Conservation (phyloP, 1,140 invertebrate genomes). For the Drosophila ohnishii region DNA sequence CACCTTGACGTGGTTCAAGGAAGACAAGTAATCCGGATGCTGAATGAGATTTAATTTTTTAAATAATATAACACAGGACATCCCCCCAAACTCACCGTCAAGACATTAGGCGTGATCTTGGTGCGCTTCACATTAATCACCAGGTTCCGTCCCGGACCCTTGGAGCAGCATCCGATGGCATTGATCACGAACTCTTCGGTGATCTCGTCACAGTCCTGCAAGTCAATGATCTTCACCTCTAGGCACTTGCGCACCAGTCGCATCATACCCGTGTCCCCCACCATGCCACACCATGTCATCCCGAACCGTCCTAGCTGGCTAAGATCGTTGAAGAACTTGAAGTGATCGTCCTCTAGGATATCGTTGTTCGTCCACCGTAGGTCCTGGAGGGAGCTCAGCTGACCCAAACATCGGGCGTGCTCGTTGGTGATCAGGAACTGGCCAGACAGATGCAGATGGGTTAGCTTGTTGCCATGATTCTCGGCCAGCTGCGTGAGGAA, state of each 20-base stretch:
- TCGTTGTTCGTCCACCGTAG: constrained; percentile 60
- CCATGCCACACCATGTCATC: constrained; percentile 38
- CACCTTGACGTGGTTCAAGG: constrained; percentile 51
- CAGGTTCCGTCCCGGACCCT: constrained; percentile 23
- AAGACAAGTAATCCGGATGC: constrained; percentile 55
- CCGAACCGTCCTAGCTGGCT: constrained; percentile 26
- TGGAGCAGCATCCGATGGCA: constrained; percentile 52
- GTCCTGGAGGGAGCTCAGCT: constrained; percentile 47
- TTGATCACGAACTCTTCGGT: constrained; percentile 64
- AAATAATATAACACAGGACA: neutral
- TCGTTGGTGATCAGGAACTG: constrained; percentile 61
- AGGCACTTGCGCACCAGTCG: constrained; percentile 48
- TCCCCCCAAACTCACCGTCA: constrained; percentile 23
- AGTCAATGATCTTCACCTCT: constrained; percentile 35
- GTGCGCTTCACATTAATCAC: constrained; percentile 50
- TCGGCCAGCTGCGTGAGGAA: constrained; percentile 52
- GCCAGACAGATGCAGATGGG: constrained; percentile 50
- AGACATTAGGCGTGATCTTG: constrained; percentile 31
- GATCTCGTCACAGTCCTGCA: constrained; percentile 50
- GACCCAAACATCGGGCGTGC: constrained; percentile 59
- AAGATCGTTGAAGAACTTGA: constrained; percentile 63
- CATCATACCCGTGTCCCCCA: constrained; percentile 58
- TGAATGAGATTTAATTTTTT: neutral
- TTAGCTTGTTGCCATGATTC: constrained; percentile 45
- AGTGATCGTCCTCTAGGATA: constrained; percentile 61